Conservation (phyloP, 2,888 invertebrate genomes). For the Eueremaeus valkanovi region DNA sequence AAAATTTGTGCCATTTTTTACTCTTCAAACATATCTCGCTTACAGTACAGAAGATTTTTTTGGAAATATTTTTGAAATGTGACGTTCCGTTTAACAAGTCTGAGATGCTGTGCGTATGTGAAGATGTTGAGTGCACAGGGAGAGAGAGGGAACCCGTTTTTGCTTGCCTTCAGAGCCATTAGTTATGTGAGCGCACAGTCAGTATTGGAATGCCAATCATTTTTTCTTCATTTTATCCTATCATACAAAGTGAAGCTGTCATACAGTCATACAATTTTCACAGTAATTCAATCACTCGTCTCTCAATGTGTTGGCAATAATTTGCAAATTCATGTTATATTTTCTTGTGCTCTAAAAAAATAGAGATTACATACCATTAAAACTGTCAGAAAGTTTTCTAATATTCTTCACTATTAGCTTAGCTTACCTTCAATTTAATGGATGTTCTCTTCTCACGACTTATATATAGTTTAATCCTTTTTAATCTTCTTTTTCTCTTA, state of each 20-base stretch:
- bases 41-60: background rate
- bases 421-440: too few species aligned
- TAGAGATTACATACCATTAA: background rate
- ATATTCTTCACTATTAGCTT: too few species aligned
- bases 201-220: slow-evolving; percentile 1
- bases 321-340: background rate
- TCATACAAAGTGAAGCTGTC: too few species aligned
- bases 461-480: too few species aligned
- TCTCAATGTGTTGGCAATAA: background rate
- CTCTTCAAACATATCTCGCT: background rate
- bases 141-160: background rate
- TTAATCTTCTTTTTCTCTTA: too few species aligned
- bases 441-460: too few species aligned
- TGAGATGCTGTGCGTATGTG: background rate
- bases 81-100: background rate
- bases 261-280: too few species aligned
- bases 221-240: too few species aligned
- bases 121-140: background rate
- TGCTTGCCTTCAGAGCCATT: background rate
- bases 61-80: background rate
- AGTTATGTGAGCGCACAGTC: background rate
- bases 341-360: background rate
- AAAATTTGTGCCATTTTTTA: background rate
- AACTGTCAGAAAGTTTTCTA: background rate
- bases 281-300: too few species aligned